Evolutionary conservation across 2,888 invertebrate genomes (phyloP), one percentile per base, ranked within the genome.

Genomic region (Nomada ferruginata): DNA sequence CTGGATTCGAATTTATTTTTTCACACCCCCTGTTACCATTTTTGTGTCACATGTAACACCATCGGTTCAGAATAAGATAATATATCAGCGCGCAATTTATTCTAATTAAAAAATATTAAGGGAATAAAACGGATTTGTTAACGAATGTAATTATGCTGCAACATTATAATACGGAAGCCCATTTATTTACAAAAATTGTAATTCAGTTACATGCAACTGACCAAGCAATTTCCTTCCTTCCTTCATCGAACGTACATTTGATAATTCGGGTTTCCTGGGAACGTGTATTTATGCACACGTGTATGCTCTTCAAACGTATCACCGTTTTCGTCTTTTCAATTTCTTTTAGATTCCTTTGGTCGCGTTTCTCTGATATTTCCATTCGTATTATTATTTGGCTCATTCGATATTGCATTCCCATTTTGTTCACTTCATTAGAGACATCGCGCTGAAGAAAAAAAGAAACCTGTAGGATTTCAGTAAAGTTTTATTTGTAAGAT

Each of bases 361-460:
- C 15, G 2, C 2, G 9, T 7, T 64, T 18, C 26, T 20, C 7
- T 44, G 42, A 50, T 15, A 47, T 50, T 23, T 15, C 5, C 18
- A 15, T 36, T 18, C 0, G 0, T 11, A n/a, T 47, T 4, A 0
- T 15, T 9, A 1, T 3, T 18, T 29, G 15, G 2, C 65, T 76
- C 78, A n/a, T 23, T n/a, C 23, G 70, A 20, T 65, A 68, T 61
- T n/a, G 5, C 42, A 26, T 18, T 44, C n/a, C 44, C 29, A 13
- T 52, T 42, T 15, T 18, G 1, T 9, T n/a, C 9, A 5, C 79
- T 61, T 78, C 53, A 11, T 70, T 78, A 60, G 44, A 65, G 79
- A 71, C 36, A 18, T 5, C 13, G 18, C 42, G 3, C 9, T 36
- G 2, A 0, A 13, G 10, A 47, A 63, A 64, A 52, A 15, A 36